Conservation (phyloP, 2,888 invertebrate genomes). For the Gasteruption jaculator region DNA sequence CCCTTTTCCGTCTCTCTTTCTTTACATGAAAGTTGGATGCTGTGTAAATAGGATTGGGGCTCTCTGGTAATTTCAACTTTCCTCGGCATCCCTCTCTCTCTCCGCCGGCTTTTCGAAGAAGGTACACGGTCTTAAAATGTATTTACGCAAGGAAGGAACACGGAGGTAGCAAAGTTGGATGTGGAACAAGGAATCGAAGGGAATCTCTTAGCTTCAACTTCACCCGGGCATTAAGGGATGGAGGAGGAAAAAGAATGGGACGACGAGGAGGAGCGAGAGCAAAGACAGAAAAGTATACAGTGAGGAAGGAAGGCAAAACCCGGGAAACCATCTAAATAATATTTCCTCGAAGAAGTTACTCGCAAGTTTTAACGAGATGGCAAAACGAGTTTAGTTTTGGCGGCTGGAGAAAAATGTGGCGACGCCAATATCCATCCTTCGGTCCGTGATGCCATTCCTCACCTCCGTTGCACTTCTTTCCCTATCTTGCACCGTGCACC, state of each 20-base stretch:
- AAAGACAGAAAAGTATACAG: slow-evolving; percentile 2
- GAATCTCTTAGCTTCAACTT: slow-evolving; percentile 7
- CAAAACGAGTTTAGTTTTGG: slow-evolving; percentile 36
- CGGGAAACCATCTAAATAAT: slow-evolving; percentile 43
- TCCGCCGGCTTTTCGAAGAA: no score
- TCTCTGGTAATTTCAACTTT: no score
- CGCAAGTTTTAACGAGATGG: slow-evolving; percentile 44
- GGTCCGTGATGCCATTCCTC: no score
- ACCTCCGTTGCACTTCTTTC: no score
- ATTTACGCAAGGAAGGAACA: background rate
- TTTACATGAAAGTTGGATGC: no score
- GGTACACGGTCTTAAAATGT: no score
- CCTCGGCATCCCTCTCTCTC: no score
- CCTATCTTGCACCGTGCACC: no score
- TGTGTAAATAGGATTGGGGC: no score
- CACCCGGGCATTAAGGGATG: slow-evolving; percentile 10
- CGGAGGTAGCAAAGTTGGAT: background rate
- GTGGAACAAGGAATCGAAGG: slow-evolving; percentile 5
- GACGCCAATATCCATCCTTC: no score
- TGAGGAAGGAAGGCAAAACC: slow-evolving; percentile 13
- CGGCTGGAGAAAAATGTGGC: slow-evolving; percentile 35
- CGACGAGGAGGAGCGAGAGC: slow-evolving; percentile 8
- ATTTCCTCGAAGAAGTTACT: slow-evolving; percentile 32
- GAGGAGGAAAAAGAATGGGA: slow-evolving; percentile 2
- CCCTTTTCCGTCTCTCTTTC: no score